Conservation (phyloP, 2,113 vertebrate genomes). For the Crotophaga sulcirostris region DNA sequence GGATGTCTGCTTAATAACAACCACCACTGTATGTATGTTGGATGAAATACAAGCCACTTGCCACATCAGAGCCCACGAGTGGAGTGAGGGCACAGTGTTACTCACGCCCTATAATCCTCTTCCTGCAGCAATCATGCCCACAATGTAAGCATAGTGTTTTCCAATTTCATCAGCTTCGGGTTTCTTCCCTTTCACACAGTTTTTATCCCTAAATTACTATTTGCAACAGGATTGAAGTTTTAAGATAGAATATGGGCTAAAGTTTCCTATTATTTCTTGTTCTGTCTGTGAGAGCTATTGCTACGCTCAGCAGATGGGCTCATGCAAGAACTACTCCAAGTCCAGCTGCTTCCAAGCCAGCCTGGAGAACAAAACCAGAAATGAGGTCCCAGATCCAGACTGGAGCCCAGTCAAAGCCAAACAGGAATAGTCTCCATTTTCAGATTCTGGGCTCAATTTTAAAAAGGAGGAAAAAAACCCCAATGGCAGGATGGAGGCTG, state of each 20-base stretch:
- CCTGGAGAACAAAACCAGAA: neutral
- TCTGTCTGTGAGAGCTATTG: neutral
- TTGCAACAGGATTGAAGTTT: neutral
- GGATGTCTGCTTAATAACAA: neutral
- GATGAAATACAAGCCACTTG: neutral
- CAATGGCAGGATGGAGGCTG: neutral
- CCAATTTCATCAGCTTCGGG: neutral
- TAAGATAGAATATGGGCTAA: neutral
- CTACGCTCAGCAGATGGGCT: neutral
- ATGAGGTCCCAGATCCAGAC: neutral
- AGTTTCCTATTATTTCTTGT: neutral
- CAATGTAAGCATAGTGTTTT: neutral
- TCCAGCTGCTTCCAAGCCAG: neutral
- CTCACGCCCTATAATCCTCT: neutral
- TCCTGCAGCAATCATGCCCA: neutral
- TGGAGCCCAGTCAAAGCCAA: neutral
- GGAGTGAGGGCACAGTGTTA: neutral
- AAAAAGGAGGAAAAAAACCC: neutral
- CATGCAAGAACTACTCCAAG: neutral
- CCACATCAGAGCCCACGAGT: constrained; percentile 17
- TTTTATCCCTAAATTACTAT: neutral
- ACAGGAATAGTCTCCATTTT: neutral
- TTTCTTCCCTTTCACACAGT: neutral
- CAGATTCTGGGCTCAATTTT: neutral
- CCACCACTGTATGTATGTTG: neutral